Evolutionary conservation across 2,797 vertebrate genomes (phyloP).

Genomic region (Rhincodon typus): DNA sequence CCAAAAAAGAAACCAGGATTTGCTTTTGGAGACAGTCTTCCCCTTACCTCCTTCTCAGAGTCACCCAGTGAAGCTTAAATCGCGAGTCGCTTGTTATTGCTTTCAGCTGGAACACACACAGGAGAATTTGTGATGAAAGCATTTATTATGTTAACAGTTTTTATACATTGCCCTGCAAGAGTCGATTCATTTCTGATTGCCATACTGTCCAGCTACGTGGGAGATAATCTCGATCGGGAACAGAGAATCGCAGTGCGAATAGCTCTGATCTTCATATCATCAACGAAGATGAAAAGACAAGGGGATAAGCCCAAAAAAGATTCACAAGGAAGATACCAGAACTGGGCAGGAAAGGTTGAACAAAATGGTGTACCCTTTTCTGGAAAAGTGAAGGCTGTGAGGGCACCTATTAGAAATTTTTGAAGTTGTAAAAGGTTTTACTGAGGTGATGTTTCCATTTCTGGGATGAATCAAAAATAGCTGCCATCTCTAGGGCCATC

Average conservation of each 20-base stretch:
- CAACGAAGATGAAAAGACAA: neutral
- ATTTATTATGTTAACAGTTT: slow-evolving; percentile 21
- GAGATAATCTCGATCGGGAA: neutral
- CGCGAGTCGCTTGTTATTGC: slow-evolving; percentile 21
- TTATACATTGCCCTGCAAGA: neutral
- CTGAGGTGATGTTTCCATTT: neutral
- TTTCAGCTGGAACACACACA: slow-evolving; percentile 36
- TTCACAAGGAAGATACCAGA: neutral
- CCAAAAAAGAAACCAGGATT: neutral
- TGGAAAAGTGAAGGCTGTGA: neutral
- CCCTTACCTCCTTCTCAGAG: slow-evolving; percentile 2
- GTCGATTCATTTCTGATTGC: neutral
- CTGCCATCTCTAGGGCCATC: too few relatives aligned
- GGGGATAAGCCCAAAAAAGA: neutral
- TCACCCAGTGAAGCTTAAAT: slow-evolving; percentile 25
- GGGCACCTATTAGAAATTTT: neutral
- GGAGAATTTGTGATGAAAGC: slow-evolving; percentile 34
- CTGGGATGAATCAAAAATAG: neutral
- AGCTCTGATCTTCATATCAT: neutral
- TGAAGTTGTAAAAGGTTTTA: neutral
- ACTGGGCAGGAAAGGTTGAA: neutral
- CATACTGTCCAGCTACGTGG: neutral
- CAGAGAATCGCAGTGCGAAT: neutral
- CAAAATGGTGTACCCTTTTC: neutral
- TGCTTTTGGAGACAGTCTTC: slow-evolving; percentile 34